Evolutionary conservation across 2,888 invertebrate species (phyloP), one percentile per base, ranked within the genome.

Genomic region (Netelia fuscicornis): DNA sequence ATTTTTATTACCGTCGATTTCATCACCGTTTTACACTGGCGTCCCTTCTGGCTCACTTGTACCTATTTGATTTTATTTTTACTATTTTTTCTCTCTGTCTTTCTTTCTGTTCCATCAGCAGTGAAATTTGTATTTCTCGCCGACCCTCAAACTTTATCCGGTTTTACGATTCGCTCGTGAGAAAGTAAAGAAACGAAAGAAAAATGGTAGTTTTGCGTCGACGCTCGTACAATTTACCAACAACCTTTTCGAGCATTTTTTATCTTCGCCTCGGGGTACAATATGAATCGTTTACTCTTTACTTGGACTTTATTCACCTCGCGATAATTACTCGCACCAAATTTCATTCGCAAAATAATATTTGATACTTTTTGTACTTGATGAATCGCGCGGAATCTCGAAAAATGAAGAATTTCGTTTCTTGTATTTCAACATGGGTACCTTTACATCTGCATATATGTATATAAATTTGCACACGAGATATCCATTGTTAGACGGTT

Each of bases 401-500:
- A 10, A 48, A 10, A 48, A 11, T 48, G 20, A 9, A 9, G 2
- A 6, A n/a, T 42, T 64, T 3, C 25, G 48, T 62, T 5, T 42
- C 10, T 13, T 60, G 10, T 11, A 2, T 60, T 42, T 37, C 5
- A 2, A 20, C 30, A 17, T 20, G 11, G 20, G 2, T 17, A 58
- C 23, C 25, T 13, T n/a, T n/a, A 2, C 60, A n/a, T 20, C 13
- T n/a, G 11, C 65, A 17, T 44, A 62, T 60, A 64, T 44, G 52
- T 60, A 64, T 64, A 37, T 64, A 8, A 30, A 75, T 58, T 48
- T 20, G 67, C 68, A 81, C 65, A 71, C 17, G 11, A 56, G 9
- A 56, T 56, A 56, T 80, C 80, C 80, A 85, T 87, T 87, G 87
- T 87, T 85, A 85, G 83, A 74, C 81, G 81, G 79, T 87, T 86